These are phyloP conservation scores for Bradysia coprophila DNA, from an alignment of 1,140 invertebrate species.

Conservation along the genomic window DNA sequence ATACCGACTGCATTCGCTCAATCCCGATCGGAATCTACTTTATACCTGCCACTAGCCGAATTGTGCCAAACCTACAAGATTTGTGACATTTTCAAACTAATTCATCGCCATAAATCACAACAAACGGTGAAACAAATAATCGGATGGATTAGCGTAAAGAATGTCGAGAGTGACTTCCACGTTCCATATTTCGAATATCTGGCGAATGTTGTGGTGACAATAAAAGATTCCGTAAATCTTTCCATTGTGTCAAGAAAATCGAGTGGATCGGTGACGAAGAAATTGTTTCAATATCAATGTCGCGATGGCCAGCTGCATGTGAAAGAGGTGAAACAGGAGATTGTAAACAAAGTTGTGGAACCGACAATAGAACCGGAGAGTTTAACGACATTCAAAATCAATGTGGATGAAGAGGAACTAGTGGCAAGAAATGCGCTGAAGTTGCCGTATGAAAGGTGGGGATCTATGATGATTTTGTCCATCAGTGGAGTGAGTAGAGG, in stretches of 20 bases:
- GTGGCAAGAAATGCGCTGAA: slow-evolving; percentile 20
- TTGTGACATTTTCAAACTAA: neutral
- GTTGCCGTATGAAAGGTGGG: slow-evolving; percentile 21
- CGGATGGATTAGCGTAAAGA: slow-evolving; percentile 12
- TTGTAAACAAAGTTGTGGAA: neutral
- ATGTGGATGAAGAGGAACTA: slow-evolving; percentile 19
- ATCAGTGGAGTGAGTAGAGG: neutral
- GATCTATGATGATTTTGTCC: neutral
- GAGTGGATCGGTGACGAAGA: slow-evolving; percentile 12
- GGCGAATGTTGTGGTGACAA: slow-evolving; percentile 13
- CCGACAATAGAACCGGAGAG: slow-evolving; percentile 1
- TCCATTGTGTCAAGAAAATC: slow-evolving; percentile 13
- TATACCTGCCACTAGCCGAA: too few relatives aligned
- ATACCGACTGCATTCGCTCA: too few relatives aligned
- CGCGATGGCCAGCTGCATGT: neutral
- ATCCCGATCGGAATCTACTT: too few relatives aligned
- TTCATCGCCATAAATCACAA: neutral
- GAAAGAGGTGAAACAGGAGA: neutral
- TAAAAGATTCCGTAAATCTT: slow-evolving; percentile 10
- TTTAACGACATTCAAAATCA: slow-evolving; percentile 18
- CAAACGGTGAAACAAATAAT: slow-evolving; percentile 13
- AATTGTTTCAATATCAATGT: slow-evolving; percentile 1
- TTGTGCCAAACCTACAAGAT: too few relatives aligned
- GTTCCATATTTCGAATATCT: slow-evolving; percentile 17
- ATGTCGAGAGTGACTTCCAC: slow-evolving; percentile 11